Evolutionary conservation across 2,113 vertebrate genomes (phyloP).

Genomic region (Telmatochromis sp.): DNA sequence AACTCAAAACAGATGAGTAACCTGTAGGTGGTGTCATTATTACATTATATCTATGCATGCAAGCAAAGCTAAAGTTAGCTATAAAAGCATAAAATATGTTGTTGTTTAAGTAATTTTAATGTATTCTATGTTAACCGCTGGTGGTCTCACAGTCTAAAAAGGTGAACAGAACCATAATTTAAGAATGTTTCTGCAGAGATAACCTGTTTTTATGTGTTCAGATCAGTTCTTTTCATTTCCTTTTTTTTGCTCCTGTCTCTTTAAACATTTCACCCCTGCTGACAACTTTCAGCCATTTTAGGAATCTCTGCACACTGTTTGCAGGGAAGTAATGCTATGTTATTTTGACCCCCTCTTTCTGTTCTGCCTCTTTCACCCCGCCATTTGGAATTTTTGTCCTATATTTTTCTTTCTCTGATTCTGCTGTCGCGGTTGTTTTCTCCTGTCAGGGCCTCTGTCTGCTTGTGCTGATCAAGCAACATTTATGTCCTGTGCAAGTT

Average conservation of each 20-base stretch:
- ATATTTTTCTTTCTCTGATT: constrained; percentile 23
- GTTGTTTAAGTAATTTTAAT: neutral
- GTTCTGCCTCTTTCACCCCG: neutral
- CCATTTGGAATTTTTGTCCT: neutral
- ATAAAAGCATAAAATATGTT: neutral
- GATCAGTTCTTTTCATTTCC: neutral
- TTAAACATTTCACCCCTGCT: neutral
- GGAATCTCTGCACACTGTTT: neutral
- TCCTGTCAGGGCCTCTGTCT: neutral
- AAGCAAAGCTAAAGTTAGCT: neutral
- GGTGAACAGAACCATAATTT: neutral
- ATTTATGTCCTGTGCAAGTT: neutral
- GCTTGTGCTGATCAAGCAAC: constrained; percentile 37
- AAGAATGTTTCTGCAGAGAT: neutral
- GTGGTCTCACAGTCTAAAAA: neutral
- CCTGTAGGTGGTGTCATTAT: neutral
- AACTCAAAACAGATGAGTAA: neutral
- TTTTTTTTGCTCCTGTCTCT: neutral
- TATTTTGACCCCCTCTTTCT: neutral
- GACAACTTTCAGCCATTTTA: neutral
- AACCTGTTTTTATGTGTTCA: neutral
- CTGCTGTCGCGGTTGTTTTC: constrained; percentile 24
- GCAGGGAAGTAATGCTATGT: neutral
- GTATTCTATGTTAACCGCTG: neutral
- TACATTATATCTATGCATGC: neutral